phyloP scores from a whole-genome alignment of 2,888 invertebrate genomes.

The Neoitamus cyanurus region DNA sequence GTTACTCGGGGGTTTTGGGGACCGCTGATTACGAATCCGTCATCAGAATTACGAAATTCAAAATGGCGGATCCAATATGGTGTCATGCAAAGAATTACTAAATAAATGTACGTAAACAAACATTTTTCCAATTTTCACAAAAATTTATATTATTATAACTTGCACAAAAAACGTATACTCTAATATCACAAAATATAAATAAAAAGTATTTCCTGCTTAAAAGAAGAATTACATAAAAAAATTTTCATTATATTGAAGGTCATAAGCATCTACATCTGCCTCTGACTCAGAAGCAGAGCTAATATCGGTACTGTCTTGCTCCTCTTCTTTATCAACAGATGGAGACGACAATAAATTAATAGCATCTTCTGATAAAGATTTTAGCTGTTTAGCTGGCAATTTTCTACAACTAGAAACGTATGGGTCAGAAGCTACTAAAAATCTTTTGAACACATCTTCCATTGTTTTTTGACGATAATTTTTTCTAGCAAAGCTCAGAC shows the following conservation, averaged over 20 bases:
- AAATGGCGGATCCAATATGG: too few species aligned
- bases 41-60: too few species aligned
- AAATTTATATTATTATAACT: too few species aligned
- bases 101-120: too few species aligned
- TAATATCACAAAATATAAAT: too few species aligned
- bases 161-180: too few species aligned
- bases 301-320: neutral
- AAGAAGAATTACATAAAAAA: neutral
- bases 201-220: neutral
- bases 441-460: neutral
- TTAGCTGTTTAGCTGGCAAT: neutral
- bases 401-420: neutral
- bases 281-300: neutral
- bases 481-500: neutral
- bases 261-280: too few species aligned
- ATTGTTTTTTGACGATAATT: neutral
- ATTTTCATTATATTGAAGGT: too few species aligned
- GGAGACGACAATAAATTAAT: neutral
- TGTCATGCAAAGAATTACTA: too few species aligned
- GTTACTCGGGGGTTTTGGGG: too few species aligned
- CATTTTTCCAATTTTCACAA: too few species aligned
- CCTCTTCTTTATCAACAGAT: neutral
- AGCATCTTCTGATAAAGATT: neutral
- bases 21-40: too few species aligned
- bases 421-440: neutral